phyloP scores from a whole-genome alignment of 2,797 vertebrate genomes.

The Mallotus villosus region DNA sequence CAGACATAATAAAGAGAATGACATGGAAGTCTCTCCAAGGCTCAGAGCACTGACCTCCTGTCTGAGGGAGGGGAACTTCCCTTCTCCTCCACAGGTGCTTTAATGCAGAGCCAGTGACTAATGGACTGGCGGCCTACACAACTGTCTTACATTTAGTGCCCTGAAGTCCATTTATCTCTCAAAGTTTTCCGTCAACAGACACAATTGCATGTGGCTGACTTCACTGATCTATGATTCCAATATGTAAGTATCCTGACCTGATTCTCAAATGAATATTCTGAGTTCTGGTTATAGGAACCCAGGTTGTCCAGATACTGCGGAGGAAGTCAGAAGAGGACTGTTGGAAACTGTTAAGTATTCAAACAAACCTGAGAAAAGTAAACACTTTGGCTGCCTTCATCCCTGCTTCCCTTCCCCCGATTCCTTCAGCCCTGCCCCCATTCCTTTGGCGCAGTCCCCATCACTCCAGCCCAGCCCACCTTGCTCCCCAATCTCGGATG shows the following conservation, averaged over 20 bases:
- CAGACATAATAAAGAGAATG: slow-evolving; percentile 50
- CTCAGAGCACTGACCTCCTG: slow-evolving; percentile 19
- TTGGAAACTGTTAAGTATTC: slow-evolving; percentile 40
- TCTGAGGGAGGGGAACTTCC: slow-evolving; percentile 11
- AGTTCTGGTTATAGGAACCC: neutral
- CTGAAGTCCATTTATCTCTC: too few relatives aligned
- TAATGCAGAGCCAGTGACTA: too few relatives aligned
- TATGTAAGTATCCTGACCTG: slow-evolving; percentile 19
- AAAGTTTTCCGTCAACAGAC: slow-evolving; percentile 45
- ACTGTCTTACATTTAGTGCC: too few relatives aligned
- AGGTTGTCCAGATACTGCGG: slow-evolving; percentile 23
- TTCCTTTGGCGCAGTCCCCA: neutral
- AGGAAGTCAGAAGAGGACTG: slow-evolving; percentile 18
- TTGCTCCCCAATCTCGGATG: too few relatives aligned
- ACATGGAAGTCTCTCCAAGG: slow-evolving; percentile 35
- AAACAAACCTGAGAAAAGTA: slow-evolving; percentile 42
- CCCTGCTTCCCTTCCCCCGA: slow-evolving; percentile 9
- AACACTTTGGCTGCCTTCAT: slow-evolving; percentile 25
- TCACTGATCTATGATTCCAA: slow-evolving; percentile 19
- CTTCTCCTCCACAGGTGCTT: too few relatives aligned
- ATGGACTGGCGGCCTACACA: too few relatives aligned
- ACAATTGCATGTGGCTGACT: slow-evolving; percentile 32
- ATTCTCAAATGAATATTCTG: slow-evolving; percentile 8
- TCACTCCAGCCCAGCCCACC: too few relatives aligned
- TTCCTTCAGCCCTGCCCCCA: neutral